A percentile compares a stretch with the other conserved stretches of the same genome.
These are phyloP conservation scores for Peromyscus polionotus DNA, from an alignment of 2,113 vertebrate genomes.

Conservation along the genomic window DNA sequence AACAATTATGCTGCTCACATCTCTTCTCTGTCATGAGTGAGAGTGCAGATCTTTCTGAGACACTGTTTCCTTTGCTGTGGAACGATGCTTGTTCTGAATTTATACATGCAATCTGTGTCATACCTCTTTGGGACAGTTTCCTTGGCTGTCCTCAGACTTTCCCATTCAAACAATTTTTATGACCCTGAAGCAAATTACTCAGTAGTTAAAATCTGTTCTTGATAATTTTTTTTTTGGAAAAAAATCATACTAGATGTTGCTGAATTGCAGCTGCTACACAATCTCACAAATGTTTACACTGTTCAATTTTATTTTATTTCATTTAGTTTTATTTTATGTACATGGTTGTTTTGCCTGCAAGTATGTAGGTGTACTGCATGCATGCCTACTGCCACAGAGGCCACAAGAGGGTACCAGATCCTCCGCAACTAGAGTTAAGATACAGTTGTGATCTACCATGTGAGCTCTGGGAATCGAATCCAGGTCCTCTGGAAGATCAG, in stretches of 20 bases:
- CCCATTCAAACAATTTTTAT: neutral
- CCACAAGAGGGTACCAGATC: neutral
- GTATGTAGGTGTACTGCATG: neutral
- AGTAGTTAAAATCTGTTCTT: neutral
- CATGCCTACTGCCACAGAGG: neutral
- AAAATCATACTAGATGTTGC: neutral
- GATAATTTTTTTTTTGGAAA: neutral
- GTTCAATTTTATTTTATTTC: neutral
- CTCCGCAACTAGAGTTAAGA: neutral
- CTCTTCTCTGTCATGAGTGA: neutral
- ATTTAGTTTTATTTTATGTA: neutral
- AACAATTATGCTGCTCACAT: neutral
- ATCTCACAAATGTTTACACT: constrained; percentile 22
- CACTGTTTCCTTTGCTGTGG: neutral
- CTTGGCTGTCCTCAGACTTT: neutral
- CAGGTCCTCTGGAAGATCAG: neutral
- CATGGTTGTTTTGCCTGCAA: neutral
- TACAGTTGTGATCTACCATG: neutral
- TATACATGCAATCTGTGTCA: neutral
- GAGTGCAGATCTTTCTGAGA: neutral
- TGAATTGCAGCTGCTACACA: neutral
- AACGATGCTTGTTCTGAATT: neutral
- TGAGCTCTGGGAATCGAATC: neutral
- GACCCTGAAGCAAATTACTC: neutral
- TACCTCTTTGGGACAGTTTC: neutral